Evolutionary conservation across 2,797 vertebrate genomes (phyloP), one percentile per base, ranked within the genome.

Genomic region (Rhinatrema bivittatum): DNA sequence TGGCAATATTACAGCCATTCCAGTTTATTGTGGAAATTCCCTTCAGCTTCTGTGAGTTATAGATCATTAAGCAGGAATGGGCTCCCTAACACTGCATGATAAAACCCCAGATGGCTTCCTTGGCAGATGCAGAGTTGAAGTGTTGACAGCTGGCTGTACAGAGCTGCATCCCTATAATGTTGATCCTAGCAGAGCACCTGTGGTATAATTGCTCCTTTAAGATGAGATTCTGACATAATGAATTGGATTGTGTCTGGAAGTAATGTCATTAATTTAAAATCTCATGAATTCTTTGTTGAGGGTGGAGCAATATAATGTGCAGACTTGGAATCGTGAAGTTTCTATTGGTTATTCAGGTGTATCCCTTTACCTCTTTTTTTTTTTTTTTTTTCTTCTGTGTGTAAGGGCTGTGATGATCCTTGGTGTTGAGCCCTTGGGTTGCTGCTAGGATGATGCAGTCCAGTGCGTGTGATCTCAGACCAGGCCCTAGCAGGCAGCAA

Each of bases 61-160:
- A 59, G n/a, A 9, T 33, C 48, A 35, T 44, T 36, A 44, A 54
- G 14, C 44, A 17, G 41, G 53, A 50, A 49, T 29, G 6, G 33
- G 22, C 36, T 44, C 37, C 58, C 46, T 6, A 39, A 33, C 21
- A 12, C 34, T 47, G 16, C 5, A 11, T 29, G 19, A 38, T 44
- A 19, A 16, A 46, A 27, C 11, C 38, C 5, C 12, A 34, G 39
- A 32, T 64, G 18, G 44, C 50, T 56, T 55, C 26, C 33, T 51
- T 28, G 16, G 19, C 28, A 57, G 38, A 15, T 52, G n/a, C 8
- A 1, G 25, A 40, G 39, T 4, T 6, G 25, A 23, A 46, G 41
- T 33, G 23, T 37, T 61, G 46, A 25, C 47, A 20, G 16, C 41
- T 49, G n/a, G n/a, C n/a, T n/a, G 11, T 45, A 57, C 30, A 38